Evolutionary conservation across 2,113 vertebrate genomes (phyloP).

Genomic region (Ciconia boyciana): DNA sequence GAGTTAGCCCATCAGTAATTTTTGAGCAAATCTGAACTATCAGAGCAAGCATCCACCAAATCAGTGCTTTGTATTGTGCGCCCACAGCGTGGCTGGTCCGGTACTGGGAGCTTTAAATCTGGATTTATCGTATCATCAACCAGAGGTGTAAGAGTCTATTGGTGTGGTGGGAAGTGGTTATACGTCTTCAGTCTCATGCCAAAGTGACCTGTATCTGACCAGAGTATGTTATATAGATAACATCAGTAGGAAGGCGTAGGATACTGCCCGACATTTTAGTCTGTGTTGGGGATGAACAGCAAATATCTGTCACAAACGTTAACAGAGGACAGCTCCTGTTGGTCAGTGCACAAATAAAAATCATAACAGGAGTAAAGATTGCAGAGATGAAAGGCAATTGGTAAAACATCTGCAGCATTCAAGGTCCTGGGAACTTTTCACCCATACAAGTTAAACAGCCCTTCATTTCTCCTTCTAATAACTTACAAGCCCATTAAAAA

Average conservation of each 20-base stretch:
- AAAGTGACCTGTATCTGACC: background rate
- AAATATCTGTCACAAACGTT: slow-evolving; percentile 1
- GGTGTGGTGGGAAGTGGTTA: background rate
- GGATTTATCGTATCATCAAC: background rate
- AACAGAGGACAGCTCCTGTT: background rate
- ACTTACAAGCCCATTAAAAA: slow-evolving; percentile 45
- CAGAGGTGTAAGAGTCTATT: background rate
- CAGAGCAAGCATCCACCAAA: background rate
- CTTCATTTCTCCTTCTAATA: slow-evolving; percentile 47
- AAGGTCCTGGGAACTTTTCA: background rate
- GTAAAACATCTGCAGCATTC: background rate
- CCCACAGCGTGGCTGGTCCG: background rate
- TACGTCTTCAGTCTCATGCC: background rate
- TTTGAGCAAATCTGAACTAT: background rate
- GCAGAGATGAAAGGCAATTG: background rate
- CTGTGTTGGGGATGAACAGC: background rate
- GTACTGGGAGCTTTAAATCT: background rate
- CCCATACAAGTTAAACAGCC: background rate
- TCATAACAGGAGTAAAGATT: background rate
- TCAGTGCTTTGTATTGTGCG: background rate
- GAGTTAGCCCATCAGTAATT: background rate
- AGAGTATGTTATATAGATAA: background rate
- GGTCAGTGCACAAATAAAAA: background rate
- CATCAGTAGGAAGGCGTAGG: background rate
- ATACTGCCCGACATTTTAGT: background rate